Percentiles rank a stretch among this genome's conserved stretches.
Evolutionary conservation across 2,113 vertebrate species (phyloP).

Genomic region (Oncorhynchus keta): DNA sequence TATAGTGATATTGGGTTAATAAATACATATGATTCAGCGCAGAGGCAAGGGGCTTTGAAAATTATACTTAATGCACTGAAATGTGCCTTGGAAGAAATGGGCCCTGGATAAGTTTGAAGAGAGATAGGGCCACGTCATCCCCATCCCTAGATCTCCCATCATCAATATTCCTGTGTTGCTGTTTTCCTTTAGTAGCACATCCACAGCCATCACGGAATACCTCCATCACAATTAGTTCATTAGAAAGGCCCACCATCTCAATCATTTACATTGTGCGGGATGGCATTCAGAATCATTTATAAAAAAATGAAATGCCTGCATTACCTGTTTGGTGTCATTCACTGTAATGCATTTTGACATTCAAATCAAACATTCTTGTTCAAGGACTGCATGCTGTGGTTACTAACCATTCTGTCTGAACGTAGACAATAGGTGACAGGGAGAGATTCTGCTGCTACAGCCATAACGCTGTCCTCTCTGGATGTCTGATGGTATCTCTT

Average conservation of each 20-base stretch:
- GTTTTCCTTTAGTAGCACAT: conserved; percentile 39
- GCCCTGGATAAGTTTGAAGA: conserved; percentile 1
- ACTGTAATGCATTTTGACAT: conserved; percentile 52
- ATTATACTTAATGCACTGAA: conserved; percentile 26
- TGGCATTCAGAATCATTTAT: conserved; percentile 42
- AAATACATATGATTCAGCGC: conserved; percentile 9
- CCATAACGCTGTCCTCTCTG: background rate
- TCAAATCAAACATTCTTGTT: conserved; percentile 39
- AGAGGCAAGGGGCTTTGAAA: background rate
- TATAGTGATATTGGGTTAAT: conserved; percentile 19
- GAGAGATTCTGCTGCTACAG: background rate
- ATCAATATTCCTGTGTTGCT: conserved; percentile 26
- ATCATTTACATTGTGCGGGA: conserved; percentile 38
- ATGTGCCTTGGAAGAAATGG: conserved; percentile 5
- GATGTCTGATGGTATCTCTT: background rate
- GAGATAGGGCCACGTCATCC: background rate
- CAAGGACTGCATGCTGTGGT: conserved; percentile 29
- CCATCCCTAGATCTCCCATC: conserved; percentile 21
- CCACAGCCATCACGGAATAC: conserved; percentile 36
- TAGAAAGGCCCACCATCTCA: conserved; percentile 24
- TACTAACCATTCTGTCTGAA: conserved; percentile 31
- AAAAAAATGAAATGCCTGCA: conserved; percentile 27
- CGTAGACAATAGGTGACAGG: conserved; percentile 4
- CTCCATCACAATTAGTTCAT: conserved; percentile 58
- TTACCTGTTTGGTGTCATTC: conserved; percentile 49